Evolutionary conservation across 1,140 invertebrate genomes (phyloP).

Genomic region (Tetragnatha versicolor): DNA sequence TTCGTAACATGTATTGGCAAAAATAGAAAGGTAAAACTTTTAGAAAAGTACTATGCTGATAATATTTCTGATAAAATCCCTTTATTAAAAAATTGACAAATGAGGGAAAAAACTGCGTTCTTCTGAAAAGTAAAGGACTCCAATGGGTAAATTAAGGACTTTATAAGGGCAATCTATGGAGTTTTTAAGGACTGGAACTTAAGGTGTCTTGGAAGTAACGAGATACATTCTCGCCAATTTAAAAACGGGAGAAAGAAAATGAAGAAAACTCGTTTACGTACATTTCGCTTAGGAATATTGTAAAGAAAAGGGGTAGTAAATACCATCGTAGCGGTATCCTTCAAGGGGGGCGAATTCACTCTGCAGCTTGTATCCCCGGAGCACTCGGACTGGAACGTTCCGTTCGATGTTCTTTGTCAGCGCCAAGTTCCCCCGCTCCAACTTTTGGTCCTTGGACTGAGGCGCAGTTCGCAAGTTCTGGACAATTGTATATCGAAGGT

Average conservation of each 20-base stretch:
- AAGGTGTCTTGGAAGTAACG: neutral
- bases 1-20: too few species aligned
- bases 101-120: too few species aligned
- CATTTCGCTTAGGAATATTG: too few species aligned
- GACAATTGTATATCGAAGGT: neutral
- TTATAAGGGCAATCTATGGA: neutral
- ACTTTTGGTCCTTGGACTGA: slow-evolving; percentile 21
- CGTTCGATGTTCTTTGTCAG: slow-evolving; percentile 21
- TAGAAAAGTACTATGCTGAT: too few species aligned
- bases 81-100: too few species aligned
- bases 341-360: slow-evolving; percentile 22
- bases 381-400: slow-evolving; percentile 32
- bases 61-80: too few species aligned
- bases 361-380: slow-evolving; percentile 24
- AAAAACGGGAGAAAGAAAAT: too few species aligned
- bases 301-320: neutral
- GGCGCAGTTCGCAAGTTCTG: slow-evolving; percentile 38
- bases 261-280: too few species aligned
- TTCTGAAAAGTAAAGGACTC: neutral
- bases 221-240: too few species aligned
- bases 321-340: slow-evolving; percentile 44
- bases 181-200: neutral
- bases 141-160: neutral
- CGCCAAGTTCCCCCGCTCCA: slow-evolving; percentile 28
- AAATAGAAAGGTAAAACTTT: too few species aligned